These are phyloP conservation scores for Conistra vaccinii DNA, from an alignment of 2,888 invertebrate species.

Conservation along the genomic window DNA sequence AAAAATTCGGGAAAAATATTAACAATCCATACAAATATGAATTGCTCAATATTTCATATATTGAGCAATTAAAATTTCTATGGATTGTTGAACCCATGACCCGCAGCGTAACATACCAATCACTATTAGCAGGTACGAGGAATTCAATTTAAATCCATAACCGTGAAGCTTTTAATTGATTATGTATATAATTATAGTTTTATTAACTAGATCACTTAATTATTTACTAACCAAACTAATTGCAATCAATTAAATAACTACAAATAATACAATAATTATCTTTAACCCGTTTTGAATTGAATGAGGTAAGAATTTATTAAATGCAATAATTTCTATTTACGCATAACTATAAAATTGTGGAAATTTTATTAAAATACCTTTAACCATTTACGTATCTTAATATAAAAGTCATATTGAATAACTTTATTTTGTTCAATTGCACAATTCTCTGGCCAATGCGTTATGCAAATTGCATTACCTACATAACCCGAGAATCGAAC, in stretches of 20 bases:
- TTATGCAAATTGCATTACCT: conserved; percentile 2
- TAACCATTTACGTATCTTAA: not conserved
- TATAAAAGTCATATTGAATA: not conserved
- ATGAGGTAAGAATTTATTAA: not conserved
- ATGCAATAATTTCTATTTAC: conserved; percentile 13
- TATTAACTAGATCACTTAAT: conserved; percentile 9
- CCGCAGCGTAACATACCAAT: conserved; percentile 16
- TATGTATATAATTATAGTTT: conserved; percentile 24
- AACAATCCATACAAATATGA: not conserved
- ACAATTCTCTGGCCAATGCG: not conserved
- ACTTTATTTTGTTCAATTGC: not conserved
- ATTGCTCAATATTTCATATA: not conserved
- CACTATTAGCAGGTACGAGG: not conserved
- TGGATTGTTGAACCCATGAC: not conserved
- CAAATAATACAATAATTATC: conserved; percentile 12
- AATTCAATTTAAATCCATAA: conserved; percentile 21
- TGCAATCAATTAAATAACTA: conserved; percentile 13
- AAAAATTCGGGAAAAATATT: too few relatives aligned
- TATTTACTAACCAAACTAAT: conserved; percentile 19
- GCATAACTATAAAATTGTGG: not conserved
- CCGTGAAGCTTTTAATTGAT: conserved; percentile 29
- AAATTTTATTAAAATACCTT: not conserved
- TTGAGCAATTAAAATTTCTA: too few relatives aligned
- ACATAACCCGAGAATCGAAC: conserved; percentile 26
- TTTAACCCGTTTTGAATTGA: conserved; percentile 27